A percentile compares a stretch with the other conserved stretches of the same genome.
phyloP scores from a whole-genome alignment of 2,888 invertebrate genomes.

The Tillus elongatus region DNA sequence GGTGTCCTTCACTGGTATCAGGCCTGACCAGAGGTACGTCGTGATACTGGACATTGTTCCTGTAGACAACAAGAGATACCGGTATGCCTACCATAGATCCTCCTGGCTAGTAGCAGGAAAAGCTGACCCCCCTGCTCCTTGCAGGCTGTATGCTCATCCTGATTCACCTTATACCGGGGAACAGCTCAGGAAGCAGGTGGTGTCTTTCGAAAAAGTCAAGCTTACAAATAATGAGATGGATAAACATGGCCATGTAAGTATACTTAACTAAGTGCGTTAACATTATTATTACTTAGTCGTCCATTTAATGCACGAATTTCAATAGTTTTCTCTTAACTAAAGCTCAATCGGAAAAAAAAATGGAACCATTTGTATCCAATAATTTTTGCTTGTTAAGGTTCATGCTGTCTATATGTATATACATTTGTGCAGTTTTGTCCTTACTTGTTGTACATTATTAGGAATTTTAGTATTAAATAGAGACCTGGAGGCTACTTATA shows the following conservation, averaged over 20 bases:
- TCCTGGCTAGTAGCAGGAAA: constrained; percentile 98
- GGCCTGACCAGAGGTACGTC: constrained; percentile 77
- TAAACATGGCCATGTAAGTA: constrained; percentile 84
- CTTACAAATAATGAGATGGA: constrained; percentile 98
- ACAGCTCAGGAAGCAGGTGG: constrained; percentile 90
- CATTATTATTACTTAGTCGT: not conserved
- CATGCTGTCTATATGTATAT: too few species aligned
- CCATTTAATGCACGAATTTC: not conserved
- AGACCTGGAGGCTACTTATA: too few species aligned
- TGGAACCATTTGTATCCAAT: too few species aligned
- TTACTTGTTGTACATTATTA: too few species aligned
- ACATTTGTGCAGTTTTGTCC: too few species aligned
- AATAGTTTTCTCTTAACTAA: not conserved
- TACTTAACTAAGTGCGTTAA: not conserved
- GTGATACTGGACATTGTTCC: constrained; percentile 95
- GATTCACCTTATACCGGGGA: constrained; percentile 94
- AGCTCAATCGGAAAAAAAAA: too few species aligned
- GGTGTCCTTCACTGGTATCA: constrained; percentile 81
- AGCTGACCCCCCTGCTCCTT: constrained; percentile 92
- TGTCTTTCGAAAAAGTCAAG: constrained; percentile 97
- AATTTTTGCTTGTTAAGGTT: too few species aligned
- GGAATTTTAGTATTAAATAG: too few species aligned
- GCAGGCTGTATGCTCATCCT: constrained; percentile 90
- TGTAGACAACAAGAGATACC: constrained; percentile 91
- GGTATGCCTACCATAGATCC: constrained; percentile 96